Evolutionary conservation across 30 jellyfish, hydroid and myxozoan species (phyloP).

Genomic region (Nemopilema nomurai): DNA sequence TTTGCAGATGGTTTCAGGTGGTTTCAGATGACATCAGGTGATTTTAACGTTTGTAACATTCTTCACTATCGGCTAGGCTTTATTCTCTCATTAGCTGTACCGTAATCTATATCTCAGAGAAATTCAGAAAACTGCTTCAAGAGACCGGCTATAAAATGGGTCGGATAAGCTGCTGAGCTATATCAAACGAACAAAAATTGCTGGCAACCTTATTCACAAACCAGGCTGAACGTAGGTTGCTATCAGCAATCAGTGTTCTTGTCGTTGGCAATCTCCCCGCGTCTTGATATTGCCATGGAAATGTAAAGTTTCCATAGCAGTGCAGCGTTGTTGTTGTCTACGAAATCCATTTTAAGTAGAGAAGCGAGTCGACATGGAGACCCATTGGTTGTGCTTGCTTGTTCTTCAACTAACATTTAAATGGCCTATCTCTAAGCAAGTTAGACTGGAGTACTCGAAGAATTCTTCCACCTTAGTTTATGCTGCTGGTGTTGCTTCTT

Average conservation of each 20-base stretch:
- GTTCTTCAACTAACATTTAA: not conserved
- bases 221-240: not conserved
- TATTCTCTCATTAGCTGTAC: no score
- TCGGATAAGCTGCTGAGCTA: not conserved
- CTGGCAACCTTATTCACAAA: no score
- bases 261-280: not conserved
- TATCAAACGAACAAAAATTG: no score
- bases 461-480: no score
- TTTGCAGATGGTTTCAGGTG: no score
- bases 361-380: not conserved
- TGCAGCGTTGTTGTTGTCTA: not conserved
- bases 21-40: no score
- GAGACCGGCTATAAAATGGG: not conserved
- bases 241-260: not conserved
- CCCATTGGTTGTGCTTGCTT: not conserved
- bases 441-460: not conserved
- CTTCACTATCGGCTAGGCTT: no score
- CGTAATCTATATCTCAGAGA: no score
- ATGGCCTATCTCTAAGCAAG: no score
- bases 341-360: not conserved
- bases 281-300: not conserved
- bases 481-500: no score
- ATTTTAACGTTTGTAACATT: no score
- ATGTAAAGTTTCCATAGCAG: not conserved
- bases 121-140: not conserved